These are phyloP conservation scores for Umimayanthus kanabou DNA, from an alignment of 92 coral and sea anemone genomes.

Conservation along the genomic window DNA sequence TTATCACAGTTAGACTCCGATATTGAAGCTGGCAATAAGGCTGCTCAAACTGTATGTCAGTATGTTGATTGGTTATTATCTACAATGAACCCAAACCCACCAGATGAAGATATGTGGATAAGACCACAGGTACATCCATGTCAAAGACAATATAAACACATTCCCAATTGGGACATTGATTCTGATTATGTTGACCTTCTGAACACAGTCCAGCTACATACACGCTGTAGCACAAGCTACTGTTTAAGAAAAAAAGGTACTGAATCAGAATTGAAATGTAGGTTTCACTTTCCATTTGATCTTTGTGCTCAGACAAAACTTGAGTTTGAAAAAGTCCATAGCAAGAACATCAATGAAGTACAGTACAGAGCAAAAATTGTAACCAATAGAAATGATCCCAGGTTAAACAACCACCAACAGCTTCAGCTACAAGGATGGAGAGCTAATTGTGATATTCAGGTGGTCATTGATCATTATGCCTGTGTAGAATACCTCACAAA, in stretches of 20 bases:
- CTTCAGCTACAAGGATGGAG: no score
- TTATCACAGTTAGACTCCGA: no score
- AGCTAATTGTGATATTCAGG: no score
- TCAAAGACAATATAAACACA: neutral
- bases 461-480: no score
- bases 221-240: no score
- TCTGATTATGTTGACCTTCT: neutral
- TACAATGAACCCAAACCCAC: neutral
- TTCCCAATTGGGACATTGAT: constrained; percentile 5
- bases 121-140: neutral
- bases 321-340: neutral
- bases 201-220: constrained; percentile 5
- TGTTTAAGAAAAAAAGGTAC: no score
- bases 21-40: neutral
- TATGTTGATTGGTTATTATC: neutral
- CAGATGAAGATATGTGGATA: neutral
- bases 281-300: neutral
- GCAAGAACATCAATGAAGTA: constrained; percentile 30
- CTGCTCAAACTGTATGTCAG: no score
- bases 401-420: no score
- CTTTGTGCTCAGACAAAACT: neutral
- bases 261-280: no score
- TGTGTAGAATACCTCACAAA: neutral
- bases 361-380: constrained; percentile 45
- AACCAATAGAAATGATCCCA: neutral